Conservation (phyloP, 2,113 vertebrate genomes). For the Anolis sagrei region DNA sequence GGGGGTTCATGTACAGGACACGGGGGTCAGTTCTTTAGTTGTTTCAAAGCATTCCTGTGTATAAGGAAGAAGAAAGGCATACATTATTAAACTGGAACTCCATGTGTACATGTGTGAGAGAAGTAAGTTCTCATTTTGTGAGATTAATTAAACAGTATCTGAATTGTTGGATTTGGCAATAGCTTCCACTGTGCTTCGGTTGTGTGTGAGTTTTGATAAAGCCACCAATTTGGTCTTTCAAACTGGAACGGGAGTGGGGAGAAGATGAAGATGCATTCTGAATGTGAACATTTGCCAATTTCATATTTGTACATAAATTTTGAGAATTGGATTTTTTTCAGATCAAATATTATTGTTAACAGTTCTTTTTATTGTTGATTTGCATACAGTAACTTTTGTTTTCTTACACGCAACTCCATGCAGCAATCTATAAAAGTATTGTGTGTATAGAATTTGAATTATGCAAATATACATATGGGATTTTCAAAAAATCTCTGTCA, state of each 20-base stretch:
- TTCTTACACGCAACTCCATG: background rate
- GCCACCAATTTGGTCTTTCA: background rate
- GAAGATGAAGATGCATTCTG: background rate
- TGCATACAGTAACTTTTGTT: background rate
- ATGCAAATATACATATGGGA: background rate
- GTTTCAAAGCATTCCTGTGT: background rate
- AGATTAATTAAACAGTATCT: background rate
- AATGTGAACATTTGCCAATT: background rate
- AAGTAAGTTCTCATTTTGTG: background rate
- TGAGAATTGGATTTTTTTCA: background rate
- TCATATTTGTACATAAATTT: background rate
- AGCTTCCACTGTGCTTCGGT: background rate
- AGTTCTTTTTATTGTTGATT: background rate
- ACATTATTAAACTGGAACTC: background rate
- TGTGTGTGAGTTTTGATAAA: background rate
- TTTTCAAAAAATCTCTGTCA: background rate
- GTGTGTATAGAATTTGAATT: background rate
- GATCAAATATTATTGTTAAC: background rate
- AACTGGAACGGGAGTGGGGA: background rate
- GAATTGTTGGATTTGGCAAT: background rate
- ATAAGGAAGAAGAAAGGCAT: background rate
- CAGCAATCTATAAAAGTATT: background rate
- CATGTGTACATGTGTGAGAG: too few species aligned
- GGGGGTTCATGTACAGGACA: background rate
- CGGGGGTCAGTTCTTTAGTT: slow-evolving; percentile 1